Percentiles rank a stretch among this genome's conserved stretches.
These are phyloP conservation scores for Aleiodes sp. DNA, from an alignment of 1,140 invertebrate genomes.

Conservation along the genomic window DNA sequence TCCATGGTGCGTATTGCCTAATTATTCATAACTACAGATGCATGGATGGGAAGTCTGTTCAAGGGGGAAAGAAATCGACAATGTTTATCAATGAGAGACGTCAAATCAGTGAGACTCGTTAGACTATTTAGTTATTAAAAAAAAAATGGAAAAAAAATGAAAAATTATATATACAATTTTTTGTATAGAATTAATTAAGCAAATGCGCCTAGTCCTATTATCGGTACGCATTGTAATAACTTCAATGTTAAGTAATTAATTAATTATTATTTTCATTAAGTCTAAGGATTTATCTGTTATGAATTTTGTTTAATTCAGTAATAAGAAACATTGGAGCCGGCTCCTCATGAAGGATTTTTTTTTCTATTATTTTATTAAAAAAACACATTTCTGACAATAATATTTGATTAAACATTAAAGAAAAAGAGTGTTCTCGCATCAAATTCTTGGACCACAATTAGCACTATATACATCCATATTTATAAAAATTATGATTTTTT, in stretches of 20 bases:
- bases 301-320: background rate
- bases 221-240: slow-evolving; percentile 2
- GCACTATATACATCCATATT: slow-evolving; percentile 5
- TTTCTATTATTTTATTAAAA: background rate
- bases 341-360: background rate
- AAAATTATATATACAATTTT: background rate
- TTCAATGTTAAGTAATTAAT: background rate
- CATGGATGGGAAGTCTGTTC: background rate
- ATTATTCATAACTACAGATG: background rate
- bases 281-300: background rate
- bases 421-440: background rate
- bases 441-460: background rate
- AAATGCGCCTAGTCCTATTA: slow-evolving; percentile 9
- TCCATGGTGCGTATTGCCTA: slow-evolving; percentile 4
- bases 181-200: background rate
- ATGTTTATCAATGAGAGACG: slow-evolving; percentile 8
- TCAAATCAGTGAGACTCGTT: background rate
- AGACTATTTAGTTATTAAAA: background rate
- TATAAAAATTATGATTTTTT: background rate
- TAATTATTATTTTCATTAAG: too few relatives aligned
- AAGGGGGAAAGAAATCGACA: background rate
- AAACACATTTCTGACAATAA: slow-evolving; percentile 1
- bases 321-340: background rate
- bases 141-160: background rate
- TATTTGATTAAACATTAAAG: background rate